Evolutionary conservation across 2,888 invertebrate species (phyloP).

Genomic region (Eupithecia inturbata): DNA sequence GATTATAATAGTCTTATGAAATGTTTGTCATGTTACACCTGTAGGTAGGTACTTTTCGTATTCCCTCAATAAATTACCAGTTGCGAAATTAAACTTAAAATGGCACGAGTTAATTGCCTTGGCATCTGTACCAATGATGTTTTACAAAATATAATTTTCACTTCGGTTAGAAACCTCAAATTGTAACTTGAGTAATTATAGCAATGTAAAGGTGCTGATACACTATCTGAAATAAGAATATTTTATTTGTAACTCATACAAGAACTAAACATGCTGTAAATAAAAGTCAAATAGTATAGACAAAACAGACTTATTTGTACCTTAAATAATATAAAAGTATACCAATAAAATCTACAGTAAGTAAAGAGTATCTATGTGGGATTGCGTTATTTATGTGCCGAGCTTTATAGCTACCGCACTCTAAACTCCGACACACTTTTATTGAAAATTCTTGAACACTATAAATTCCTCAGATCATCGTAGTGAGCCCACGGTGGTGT

Average conservation of each 20-base stretch:
- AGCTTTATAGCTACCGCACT: no score
- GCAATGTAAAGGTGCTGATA: slow-evolving; percentile 17
- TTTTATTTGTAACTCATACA: not conserved
- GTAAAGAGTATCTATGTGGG: no score
- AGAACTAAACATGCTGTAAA: not conserved
- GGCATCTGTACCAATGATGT: slow-evolving; percentile 41
- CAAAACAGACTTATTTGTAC: no score
- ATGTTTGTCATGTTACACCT: slow-evolving; percentile 1
- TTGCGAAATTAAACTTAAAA: slow-evolving; percentile 24
- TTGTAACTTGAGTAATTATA: slow-evolving; percentile 37
- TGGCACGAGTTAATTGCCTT: slow-evolving; percentile 22
- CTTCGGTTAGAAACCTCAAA: slow-evolving; percentile 38
- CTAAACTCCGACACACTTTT: no score
- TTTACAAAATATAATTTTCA: slow-evolving; percentile 40
- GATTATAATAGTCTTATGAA: no score
- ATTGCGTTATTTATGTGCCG: no score
- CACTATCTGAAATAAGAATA: not conserved
- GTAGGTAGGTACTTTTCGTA: slow-evolving; percentile 5
- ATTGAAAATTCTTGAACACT: no score
- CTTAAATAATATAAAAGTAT: no score
- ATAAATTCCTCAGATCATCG: no score
- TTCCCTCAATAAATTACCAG: slow-evolving; percentile 16
- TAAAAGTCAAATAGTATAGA: no score
- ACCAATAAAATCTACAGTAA: no score
- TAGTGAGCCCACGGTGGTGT: no score